Evolutionary conservation across 2,888 invertebrate species (phyloP), one percentile per base, ranked within the genome.

Genomic region (Sphinx pinastri): DNA sequence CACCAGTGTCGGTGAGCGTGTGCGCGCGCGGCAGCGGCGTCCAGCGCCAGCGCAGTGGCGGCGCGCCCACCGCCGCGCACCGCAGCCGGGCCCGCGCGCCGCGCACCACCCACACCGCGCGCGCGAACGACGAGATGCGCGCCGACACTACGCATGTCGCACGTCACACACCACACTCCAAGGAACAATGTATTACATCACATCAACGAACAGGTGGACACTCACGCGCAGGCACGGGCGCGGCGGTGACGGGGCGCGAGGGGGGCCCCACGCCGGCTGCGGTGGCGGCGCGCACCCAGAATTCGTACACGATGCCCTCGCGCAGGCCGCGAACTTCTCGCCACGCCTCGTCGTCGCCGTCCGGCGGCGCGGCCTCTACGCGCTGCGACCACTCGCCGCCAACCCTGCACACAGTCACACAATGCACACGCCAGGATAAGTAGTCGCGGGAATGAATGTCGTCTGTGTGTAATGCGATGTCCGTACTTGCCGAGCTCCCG

Each of bases 51-150:
- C 92, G 92, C n/a, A 96, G 95, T 7, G 95, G 94, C 19, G 96
- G 95, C 77, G 95, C 93, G 12, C 96, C 97, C 31, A 95, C 94
- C 54, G 95, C 89, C 76, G 95, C 86, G 84, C 98, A 98, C 14
- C 96, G 96, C 70, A 98, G 90, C 14, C 95, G 91, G 67, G 96
- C 94, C 68, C 95, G 94, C 0, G 95, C 93, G 69, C 97, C 96
- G 74, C 95, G 94, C 16, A 95, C 94, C 77, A 95, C 95, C 52
- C 94, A 91, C 76, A 97, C 86, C 72, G 92, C 85, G 82, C 96
- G 96, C 1, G 97, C 96, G 86, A 97, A 96, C 60, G 97, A 97
- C 14, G 97, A 96, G 68, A 98, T 96, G 79, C 96, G 95, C 14
- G 97, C 97, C 57, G 97, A 96, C 67, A 95, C 97, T 97, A 84